Percentiles rank a stretch among this genome's conserved stretches.
These are phyloP conservation scores for Antedon bifida DNA, from an alignment of 35 echinoderm and acorn worm genomes.

Conservation along the genomic window DNA sequence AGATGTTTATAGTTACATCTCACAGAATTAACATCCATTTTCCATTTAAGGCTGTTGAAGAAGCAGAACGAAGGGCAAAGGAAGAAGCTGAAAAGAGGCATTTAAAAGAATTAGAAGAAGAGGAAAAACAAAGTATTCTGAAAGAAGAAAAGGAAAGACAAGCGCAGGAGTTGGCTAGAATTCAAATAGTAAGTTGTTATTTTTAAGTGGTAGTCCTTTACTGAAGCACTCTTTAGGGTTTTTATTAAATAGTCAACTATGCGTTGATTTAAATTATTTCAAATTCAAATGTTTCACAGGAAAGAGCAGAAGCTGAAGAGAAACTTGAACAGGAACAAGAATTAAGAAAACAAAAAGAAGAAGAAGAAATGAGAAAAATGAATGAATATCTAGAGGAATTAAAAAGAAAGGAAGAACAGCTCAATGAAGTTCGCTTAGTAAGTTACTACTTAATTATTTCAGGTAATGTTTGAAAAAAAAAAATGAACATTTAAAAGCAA, in stretches of 20 bases:
- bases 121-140: slow-evolving; percentile 27
- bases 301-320: not conserved
- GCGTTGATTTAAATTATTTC: too few relatives aligned
- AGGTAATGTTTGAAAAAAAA: too few relatives aligned
- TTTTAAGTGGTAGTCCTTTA: too few relatives aligned
- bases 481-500: too few relatives aligned
- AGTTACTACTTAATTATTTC: not conserved
- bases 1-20: too few relatives aligned
- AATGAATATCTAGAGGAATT: not conserved
- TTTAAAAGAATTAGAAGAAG: slow-evolving; percentile 20
- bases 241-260: too few relatives aligned
- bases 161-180: not conserved
- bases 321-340: not conserved
- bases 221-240: too few relatives aligned
- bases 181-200: not conserved
- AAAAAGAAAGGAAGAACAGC: not conserved
- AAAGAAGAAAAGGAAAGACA: slow-evolving; percentile 28
- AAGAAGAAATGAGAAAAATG: not conserved
- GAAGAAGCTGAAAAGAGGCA: slow-evolving; percentile 20
- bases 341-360: not conserved
- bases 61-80: slow-evolving; percentile 27
- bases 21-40: too few relatives aligned
- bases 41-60: not conserved
- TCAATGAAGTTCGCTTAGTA: not conserved
- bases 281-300: not conserved